phyloP scores from a whole-genome alignment of 2,113 vertebrate genomes.

The Syrmaticus mikado region DNA sequence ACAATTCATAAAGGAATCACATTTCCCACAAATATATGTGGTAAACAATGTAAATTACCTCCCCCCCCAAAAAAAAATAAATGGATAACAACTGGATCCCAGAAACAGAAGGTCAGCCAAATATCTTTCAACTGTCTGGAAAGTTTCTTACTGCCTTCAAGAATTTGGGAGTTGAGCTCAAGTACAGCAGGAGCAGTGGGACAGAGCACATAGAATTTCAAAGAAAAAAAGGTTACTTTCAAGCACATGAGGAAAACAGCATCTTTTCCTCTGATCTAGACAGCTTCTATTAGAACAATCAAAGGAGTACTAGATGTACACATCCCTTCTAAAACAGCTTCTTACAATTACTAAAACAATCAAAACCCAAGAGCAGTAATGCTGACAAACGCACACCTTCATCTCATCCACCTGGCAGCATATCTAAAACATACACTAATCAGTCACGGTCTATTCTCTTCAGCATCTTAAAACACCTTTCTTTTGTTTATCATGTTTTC shows the following conservation, averaged over 20 bases:
- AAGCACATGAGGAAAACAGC: background rate
- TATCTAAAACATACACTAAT: background rate
- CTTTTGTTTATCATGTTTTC: too few relatives aligned
- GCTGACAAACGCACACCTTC: background rate
- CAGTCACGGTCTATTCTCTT: background rate
- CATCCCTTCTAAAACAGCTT: background rate
- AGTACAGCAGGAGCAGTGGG: too few relatives aligned
- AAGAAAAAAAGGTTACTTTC: background rate
- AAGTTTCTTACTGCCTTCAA: too few relatives aligned
- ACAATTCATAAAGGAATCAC: too few relatives aligned
- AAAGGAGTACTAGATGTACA: background rate
- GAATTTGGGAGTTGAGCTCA: too few relatives aligned
- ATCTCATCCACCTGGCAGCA: accelerated
- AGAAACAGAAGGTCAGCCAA: background rate
- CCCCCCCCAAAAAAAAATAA: too few relatives aligned
- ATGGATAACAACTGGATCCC: background rate
- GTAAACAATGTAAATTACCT: too few relatives aligned
- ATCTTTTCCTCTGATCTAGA: background rate
- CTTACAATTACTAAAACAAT: too few relatives aligned
- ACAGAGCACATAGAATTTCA: background rate
- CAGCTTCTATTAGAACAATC: background rate
- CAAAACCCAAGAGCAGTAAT: too few relatives aligned
- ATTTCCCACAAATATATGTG: background rate
- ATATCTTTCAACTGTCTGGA: too few relatives aligned
- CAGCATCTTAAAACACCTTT: background rate